These are phyloP conservation scores for Pterocles orientalis DNA, from an alignment of 2,113 vertebrate genomes.

Conservation along the genomic window DNA sequence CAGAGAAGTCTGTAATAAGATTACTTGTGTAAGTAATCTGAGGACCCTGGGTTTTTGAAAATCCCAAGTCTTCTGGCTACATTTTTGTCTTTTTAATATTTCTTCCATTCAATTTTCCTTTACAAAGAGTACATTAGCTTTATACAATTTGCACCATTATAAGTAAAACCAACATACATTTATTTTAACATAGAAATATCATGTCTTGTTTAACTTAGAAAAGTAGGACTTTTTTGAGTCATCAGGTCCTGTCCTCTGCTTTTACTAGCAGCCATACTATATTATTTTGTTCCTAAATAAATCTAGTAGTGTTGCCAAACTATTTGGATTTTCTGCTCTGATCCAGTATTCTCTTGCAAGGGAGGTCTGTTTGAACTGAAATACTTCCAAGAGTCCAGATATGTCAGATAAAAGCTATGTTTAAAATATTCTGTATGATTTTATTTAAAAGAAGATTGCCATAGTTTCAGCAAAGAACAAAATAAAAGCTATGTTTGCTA, in stretches of 20 bases:
- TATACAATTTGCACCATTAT: neutral
- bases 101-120: neutral
- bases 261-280: neutral
- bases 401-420: neutral
- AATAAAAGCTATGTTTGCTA: neutral
- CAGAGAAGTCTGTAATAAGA: slow-evolving; percentile 48
- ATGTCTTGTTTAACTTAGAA: neutral
- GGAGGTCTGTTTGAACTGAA: neutral
- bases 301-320: neutral
- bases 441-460: neutral
- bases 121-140: neutral
- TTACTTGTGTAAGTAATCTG: neutral
- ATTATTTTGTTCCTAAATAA: neutral
- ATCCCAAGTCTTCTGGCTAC: neutral
- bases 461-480: neutral
- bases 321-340: neutral
- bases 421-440: neutral
- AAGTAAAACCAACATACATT: neutral
- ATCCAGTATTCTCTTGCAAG: neutral
- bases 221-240: neutral
- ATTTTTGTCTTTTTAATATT: neutral
- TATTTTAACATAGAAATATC: neutral
- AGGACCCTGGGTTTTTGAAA: neutral
- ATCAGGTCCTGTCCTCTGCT: neutral
- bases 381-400: neutral